Evolutionary conservation across 2,888 invertebrate species (phyloP), one percentile per base, ranked within the genome.

Genomic region (Ypsolopha sequella): DNA sequence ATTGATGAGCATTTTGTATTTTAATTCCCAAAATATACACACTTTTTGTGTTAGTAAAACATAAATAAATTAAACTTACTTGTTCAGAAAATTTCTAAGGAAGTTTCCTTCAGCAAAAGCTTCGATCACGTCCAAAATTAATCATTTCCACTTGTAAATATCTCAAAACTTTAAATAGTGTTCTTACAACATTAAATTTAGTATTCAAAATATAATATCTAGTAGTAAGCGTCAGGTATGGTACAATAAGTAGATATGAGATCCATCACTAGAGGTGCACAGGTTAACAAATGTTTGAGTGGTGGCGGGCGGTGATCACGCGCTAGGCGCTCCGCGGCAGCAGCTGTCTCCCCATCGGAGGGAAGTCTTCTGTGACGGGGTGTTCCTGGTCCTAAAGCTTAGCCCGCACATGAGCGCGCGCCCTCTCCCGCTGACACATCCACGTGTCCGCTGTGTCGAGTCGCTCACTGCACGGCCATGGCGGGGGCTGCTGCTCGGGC

Each of bases 261-360:
- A 43, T 56, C 48, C 58, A 59, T 57, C 59, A 59, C 58, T 58
- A 63, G 64, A 58, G 57, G 58, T 56, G 56, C 45, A 46, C 48
- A 11, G 8, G 9, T 24, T 48, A 48, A 48, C 48, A 8, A 14
- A 13, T 43, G 43, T 6, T 13, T 14, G n/a, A 11, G 35, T 35
- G 11, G 7, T 7, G 9, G 14, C 11, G 38, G 11, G 47, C 11
- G 34, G 35, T 6, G 34, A 34, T 47, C 47, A 36, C 13, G 11
- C 14, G 43, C 14, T 43, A 43, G 54, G 53, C 55, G 52, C 53
- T 54, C 55, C 51, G 54, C 43, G 56, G 55, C 51, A 59, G 68
- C 96, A 96, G 89, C 95, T 95, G 89, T 96, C 96, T 85, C 96
- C 96, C 96, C 96, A 96, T 88, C 96, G 93, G 76, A 96, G 92